Base-by-base conservation (phyloP, 2,888 invertebrate species). In the Isotomurus palustris region DNA sequence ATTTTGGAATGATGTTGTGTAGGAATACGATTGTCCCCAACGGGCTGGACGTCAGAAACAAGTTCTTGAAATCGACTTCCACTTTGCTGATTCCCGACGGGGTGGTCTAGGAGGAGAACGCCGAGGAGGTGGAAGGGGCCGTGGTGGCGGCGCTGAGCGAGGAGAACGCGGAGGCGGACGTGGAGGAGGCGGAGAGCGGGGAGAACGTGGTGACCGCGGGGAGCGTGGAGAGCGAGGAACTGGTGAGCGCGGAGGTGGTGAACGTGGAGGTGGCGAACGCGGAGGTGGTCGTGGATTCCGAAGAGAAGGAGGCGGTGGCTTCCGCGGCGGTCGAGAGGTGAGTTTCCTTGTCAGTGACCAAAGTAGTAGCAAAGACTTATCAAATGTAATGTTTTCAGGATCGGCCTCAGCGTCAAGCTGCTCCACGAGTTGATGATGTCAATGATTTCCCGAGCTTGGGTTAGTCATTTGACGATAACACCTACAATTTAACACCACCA, bases 381-480 rank as follows among this genome's bases (percentile, higher is more conserved):
- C 10, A 27, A 36, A 24, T 25, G 12, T 21, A 35, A 10, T 47
- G 28, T 57, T 44, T 56, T 43, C 36, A 61, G 65, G 62, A 72
- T 72, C 63, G 66, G 72, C 63, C 71, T 64, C 40, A 60, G 67
- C 58, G 71, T 51, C 76, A 75, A 66, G 72, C 74, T 62, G 76
- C 76, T 54, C 91, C 93, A 21, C 91, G 92, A 78, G 91, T 95
- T 68, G 92, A 93, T 76, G 93, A 94, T 79, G 92, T 91, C 81
- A 87, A 87, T 77, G 93, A 93, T 79, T 94, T 95, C 80, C 94
- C 94, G 17, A 49, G 49, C 22, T 35, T 49, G 49, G 49, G 35
- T 35, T 49, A 32, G 35, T 14, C 27, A 21, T 22, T 5, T 22
- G 22, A 17, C 14, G 6, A 3, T 10, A 6, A 22, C 6, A 43